Evolutionary conservation across 2,888 invertebrate species (phyloP), one percentile per base, ranked within the genome.

Genomic region (Aquatica leii): DNA sequence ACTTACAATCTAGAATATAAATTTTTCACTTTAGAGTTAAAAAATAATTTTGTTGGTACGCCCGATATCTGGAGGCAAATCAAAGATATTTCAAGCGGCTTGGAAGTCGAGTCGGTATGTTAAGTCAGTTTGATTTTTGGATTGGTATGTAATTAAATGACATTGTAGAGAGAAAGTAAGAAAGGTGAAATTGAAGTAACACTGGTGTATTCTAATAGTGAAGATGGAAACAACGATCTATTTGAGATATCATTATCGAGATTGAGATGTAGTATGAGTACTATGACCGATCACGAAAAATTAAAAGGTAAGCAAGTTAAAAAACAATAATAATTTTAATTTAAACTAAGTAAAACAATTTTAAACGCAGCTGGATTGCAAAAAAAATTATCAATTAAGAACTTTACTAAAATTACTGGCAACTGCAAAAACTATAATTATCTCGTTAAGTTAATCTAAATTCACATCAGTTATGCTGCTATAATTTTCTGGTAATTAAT

Each of bases 251-350:
- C 86, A 6, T 83, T 90, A 35, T 86, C 86, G 67, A 84, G 88
- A 68, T 80, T 90, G 63, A 82, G 90, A 61, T 90, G 90, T 77
- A 88, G 87, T 61, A 83, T 90, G 62, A 86, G 87, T 76, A 88
- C 88, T n/a, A 90, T 90, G 89, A 88, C 88, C 69, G 87, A 89
- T 68, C 89, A 90, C 66, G 90, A 90, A 76, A 84, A 85, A 71
- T 84, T 85, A 68, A 88, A 88, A 82, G 89, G 88, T 87, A 80
- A 71, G 59, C 62, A 12, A 8, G 59, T 43, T 43, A 37, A 15
- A n/a, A n/a, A n/a, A n/a, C n/a, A n/a, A n/a, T n/a, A n/a, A n/a
- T n/a, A n/a, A n/a, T n/a, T n/a, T n/a, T n/a, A n/a, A n/a, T n/a
- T n/a, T n/a, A n/a, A n/a, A n/a, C n/a, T n/a, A n/a, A n/a, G n/a